phyloP scores from a whole-genome alignment of 1,140 invertebrate species.

The Dolichoris vasculosae region DNA sequence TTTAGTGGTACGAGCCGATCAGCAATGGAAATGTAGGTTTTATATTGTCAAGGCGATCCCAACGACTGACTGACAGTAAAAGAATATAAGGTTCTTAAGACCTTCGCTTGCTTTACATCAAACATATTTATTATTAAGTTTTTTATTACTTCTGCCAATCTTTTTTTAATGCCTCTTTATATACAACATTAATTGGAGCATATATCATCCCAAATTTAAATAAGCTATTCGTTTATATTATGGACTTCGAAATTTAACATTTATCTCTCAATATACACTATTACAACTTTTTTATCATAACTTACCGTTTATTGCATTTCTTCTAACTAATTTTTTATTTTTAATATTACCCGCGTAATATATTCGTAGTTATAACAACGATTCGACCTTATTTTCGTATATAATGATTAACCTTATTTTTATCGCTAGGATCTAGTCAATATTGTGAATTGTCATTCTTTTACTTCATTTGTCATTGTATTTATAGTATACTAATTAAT shows the following conservation, averaged over 20 bases:
- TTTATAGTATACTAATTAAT: no score
- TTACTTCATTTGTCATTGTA: no score
- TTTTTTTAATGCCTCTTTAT: not conserved
- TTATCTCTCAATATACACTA: no score
- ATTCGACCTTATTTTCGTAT: no score
- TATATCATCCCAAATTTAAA: not conserved
- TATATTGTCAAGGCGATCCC: not conserved
- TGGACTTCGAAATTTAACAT: not conserved
- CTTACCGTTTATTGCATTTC: no score
- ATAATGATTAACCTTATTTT: no score
- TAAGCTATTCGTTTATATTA: not conserved
- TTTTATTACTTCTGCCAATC: not conserved
- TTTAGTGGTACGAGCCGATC: not conserved
- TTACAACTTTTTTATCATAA: no score
- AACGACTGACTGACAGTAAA: not conserved
- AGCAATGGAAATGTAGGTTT: constrained; percentile 7
- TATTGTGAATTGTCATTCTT: no score
- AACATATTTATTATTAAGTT: not conserved
- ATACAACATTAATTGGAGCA: not conserved
- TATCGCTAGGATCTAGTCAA: no score
- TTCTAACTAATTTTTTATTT: no score
- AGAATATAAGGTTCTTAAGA: not conserved
- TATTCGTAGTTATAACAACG: no score
- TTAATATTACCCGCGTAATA: no score
- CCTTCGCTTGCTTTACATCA: not conserved